Base-by-base conservation (phyloP, 2,797 vertebrate genomes). In the Sebastes cheni region DNA sequence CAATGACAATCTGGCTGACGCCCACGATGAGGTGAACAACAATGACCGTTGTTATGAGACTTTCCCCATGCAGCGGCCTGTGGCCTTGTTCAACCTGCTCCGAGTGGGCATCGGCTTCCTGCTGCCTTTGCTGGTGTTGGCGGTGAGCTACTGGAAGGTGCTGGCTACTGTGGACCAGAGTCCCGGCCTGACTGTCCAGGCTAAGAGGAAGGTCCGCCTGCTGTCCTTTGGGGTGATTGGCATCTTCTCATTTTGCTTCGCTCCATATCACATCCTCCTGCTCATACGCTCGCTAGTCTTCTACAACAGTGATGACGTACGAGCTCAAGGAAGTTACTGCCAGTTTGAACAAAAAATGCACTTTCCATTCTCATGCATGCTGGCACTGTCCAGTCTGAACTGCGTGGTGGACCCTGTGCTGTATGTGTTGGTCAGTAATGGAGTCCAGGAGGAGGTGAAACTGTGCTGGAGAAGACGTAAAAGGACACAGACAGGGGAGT, bases 181-280 rank as follows among this genome's bases (percentile, higher is more conserved):
- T 75, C 86, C 87, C 0, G 94, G 95, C 16, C 77, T 97, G 29
- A 93, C 60, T 0, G 42, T 67, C 20, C 92, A 91, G 58, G 88
- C 70, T 2, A 96, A 97, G 75, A 88, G 82, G 23, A 97, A 97
- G 81, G 94, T 97, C 6, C 94, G 91, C 20, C 72, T 95, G 27
- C 91, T 97, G 4, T 96, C 95, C 5, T 93, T 92, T 22, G 95
- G 93, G 0, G 95, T 97, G 72, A 95, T 96, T 23, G 88, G 88
- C 10, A 97, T 97, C 82, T 97, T 96, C 81, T 93, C 93, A 0
- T 4, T 96, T 67, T 96, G 96, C 85, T 97, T 95, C 13, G 95
- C 95, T 9, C 96, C 96, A 0, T 97, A 97, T 81, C 96, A 97
- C 83, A 61, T 96, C 34, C 79, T 96, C 60, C 88, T 97, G 56